Base-by-base conservation (phyloP, 2,888 invertebrate genomes). In the Mechanitis mazaeus region DNA sequence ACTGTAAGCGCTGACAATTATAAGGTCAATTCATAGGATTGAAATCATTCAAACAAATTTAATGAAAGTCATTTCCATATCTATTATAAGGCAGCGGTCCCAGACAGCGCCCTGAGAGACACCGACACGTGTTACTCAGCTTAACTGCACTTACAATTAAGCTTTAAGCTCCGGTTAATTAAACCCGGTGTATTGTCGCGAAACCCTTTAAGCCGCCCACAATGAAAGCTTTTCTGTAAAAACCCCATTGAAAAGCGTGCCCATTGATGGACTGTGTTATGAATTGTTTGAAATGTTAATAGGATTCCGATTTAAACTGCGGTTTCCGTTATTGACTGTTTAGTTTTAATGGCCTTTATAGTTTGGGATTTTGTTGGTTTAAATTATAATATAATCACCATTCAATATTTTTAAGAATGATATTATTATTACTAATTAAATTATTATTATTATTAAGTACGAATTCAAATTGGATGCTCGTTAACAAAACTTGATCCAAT, bases 111-210 rank as follows among this genome's bases (percentile, higher is more conserved):
- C 80, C 79, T 79, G 82, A 71, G 80, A 76, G 77, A 81, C 82
- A 72, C 76, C 76, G 83, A 88, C 89, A 87, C 89, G 89, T 89
- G 89, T 88, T 81, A 77, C 75, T 68, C 75, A 77, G 88, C 85
- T 89, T 85, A 87, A 84, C 84, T 82, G 83, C 83, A 84, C 85
- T 87, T 80, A 87, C 85, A 89, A 89, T 87, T 87, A 87, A 87
- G 86, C 85, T 83, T 87, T 83, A 87, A 87, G 82, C 85, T 78
- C 79, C 84, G 87, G 86, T 87, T 89, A 89, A 89, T 89, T 89
- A 87, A 89, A 84, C 87, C 77, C 80, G 76, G 80, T 78, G 82
- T 81, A 85, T 87, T 86, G 85, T 86, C 84, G 81, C 71, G 78
- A 80, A 78, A 79, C 85, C 87, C 85, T 86, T 85, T 85, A 81